phyloP scores from a whole-genome alignment of 1,140 invertebrate genomes.

The Drosophila ogumai region DNA sequence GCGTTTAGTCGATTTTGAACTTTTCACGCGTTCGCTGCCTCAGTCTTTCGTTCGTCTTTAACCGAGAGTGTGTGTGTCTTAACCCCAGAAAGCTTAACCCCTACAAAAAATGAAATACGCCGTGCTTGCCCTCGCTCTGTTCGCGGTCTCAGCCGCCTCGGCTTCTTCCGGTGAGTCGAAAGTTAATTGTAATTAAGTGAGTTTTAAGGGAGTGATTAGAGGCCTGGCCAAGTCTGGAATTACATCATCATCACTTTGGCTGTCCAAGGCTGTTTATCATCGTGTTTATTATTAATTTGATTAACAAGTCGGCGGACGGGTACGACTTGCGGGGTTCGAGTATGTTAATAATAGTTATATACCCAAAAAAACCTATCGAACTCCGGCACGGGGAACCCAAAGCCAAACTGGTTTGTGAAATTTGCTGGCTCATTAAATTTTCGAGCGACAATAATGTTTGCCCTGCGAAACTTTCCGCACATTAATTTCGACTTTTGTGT shows the following conservation, averaged over 20 bases:
- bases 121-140: slow-evolving; percentile 58
- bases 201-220: slow-evolving; percentile 5
- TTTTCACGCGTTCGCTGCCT: slow-evolving; percentile 52
- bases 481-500: slow-evolving; percentile 16
- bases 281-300: slow-evolving; percentile 43
- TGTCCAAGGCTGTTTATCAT: slow-evolving; percentile 12
- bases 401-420: slow-evolving; percentile 40
- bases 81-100: background rate
- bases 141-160: slow-evolving; percentile 46
- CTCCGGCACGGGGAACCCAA: background rate
- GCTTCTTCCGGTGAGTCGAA: slow-evolving; percentile 68
- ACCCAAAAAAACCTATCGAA: slow-evolving; percentile 24
- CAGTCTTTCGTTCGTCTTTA: slow-evolving; percentile 35
- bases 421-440: slow-evolving; percentile 37
- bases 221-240: slow-evolving; percentile 5
- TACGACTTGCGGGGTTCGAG: background rate
- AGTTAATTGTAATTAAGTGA: slow-evolving; percentile 11
- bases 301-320: slow-evolving; percentile 30
- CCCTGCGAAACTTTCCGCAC: slow-evolving; percentile 39
- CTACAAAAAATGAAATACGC: slow-evolving; percentile 61
- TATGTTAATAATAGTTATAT: slow-evolving; percentile 40
- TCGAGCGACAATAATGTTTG: slow-evolving; percentile 39
- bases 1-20: slow-evolving; percentile 70
- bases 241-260: slow-evolving; percentile 46
- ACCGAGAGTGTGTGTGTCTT: slow-evolving; percentile 16